phyloP scores from a whole-genome alignment of 37 sponge, comb jelly and placozoan species.

The Ephydatia muelleri region DNA sequence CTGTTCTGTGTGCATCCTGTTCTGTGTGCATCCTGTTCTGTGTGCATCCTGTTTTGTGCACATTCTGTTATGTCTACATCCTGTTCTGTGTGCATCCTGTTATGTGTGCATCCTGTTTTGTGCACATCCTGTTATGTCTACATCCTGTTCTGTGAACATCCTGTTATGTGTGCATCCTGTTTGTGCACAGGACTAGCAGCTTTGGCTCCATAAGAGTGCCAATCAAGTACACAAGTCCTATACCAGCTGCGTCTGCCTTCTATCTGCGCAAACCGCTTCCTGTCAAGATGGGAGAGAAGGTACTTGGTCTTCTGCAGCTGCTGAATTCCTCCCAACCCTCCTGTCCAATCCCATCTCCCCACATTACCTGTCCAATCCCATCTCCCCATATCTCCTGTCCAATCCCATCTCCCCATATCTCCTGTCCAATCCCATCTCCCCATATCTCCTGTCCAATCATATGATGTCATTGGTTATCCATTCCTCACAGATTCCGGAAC shows the following conservation, averaged over 20 bases:
- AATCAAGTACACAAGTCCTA: conserved; percentile 30
- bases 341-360: too few relatives aligned
- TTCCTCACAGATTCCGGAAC: conserved; percentile 34
- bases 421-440: not conserved
- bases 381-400: too few relatives aligned
- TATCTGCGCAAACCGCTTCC: conserved; percentile 59
- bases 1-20: too few relatives aligned
- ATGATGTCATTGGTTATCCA: conserved; percentile 14
- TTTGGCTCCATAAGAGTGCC: not conserved
- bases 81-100: too few relatives aligned
- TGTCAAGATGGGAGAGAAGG: conserved; percentile 67
- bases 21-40: too few relatives aligned
- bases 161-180: too few relatives aligned
- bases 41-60: too few relatives aligned
- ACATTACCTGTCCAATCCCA: too few relatives aligned
- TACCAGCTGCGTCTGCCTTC: conserved; percentile 55
- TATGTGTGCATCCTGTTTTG: too few relatives aligned
- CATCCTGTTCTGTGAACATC: too few relatives aligned
- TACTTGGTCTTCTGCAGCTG: conserved; percentile 19
- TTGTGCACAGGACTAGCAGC: not conserved
- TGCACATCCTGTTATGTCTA: too few relatives aligned
- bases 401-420: not conserved
- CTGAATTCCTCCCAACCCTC: not conserved
- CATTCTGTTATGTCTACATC: too few relatives aligned
- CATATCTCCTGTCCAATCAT: conserved; percentile 2